Percentiles rank a stretch among this genome's conserved stretches.
phyloP scores from a whole-genome alignment of 1,140 invertebrate genomes.

The Anastrepha ludens region DNA sequence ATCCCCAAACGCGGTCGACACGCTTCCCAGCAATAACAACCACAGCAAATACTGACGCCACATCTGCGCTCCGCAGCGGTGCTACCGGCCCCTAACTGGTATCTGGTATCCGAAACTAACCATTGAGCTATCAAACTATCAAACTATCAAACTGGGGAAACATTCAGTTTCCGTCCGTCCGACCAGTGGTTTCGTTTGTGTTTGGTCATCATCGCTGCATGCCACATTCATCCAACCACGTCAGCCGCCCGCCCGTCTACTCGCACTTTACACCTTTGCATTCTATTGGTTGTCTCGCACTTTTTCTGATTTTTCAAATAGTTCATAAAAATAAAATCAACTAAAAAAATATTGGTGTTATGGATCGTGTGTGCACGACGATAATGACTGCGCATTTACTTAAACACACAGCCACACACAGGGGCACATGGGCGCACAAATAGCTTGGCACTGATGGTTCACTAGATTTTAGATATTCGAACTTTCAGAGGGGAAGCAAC shows the following conservation, averaged over 20 bases:
- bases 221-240: neutral
- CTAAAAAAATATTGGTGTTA: neutral
- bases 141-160: constrained; percentile 43
- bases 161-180: neutral
- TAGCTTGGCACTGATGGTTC: neutral
- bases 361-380: constrained; percentile 9
- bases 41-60: neutral
- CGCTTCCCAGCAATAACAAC: constrained; percentile 19
- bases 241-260: neutral
- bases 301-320: neutral
- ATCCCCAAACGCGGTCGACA: constrained; percentile 60
- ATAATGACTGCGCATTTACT: constrained; percentile 44
- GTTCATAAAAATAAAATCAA: neutral
- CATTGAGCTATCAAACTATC: constrained; percentile 35
- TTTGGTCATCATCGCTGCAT: constrained; percentile 30
- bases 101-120: neutral
- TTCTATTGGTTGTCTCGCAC: neutral
- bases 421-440: neutral
- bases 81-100: neutral
- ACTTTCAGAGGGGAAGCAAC: neutral
- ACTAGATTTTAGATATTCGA: neutral
- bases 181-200: neutral
- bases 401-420: neutral
- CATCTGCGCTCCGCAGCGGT: neutral
- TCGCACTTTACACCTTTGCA: neutral